phyloP scores from a whole-genome alignment of 1,140 invertebrate species.

The Drosophila serrata region DNA sequence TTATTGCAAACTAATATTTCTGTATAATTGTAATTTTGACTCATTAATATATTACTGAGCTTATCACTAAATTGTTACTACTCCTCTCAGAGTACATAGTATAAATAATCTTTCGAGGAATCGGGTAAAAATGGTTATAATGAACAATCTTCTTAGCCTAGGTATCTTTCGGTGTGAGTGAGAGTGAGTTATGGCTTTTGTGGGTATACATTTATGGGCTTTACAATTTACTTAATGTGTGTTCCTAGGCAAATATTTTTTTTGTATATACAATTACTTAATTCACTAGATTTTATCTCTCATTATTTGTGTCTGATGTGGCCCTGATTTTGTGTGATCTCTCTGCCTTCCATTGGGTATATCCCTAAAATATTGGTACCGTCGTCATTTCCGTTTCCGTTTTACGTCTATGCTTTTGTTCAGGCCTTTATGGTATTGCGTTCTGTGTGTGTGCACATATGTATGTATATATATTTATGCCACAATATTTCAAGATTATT shows the following conservation, averaged over 20 bases:
- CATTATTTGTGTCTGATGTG: constrained; percentile 10
- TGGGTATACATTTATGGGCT: constrained; percentile 5
- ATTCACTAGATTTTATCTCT: not conserved
- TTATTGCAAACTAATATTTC: not conserved
- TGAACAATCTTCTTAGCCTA: constrained; percentile 46
- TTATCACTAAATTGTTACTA: constrained; percentile 15
- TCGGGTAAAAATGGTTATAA: constrained; percentile 10
- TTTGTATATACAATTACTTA: constrained; percentile 44
- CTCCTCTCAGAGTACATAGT: not conserved
- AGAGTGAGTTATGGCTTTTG: constrained; percentile 31
- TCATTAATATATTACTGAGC: constrained; percentile 21
- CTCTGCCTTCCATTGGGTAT: not conserved
- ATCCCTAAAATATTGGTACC: constrained; percentile 11
- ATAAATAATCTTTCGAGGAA: constrained; percentile 3
- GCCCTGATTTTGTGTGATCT: constrained; percentile 14
- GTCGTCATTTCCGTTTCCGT: constrained; percentile 1
- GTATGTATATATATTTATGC: constrained; percentile 6
- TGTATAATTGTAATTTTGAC: constrained; percentile 25
- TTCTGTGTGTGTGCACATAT: constrained; percentile 10
- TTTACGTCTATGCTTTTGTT: constrained; percentile 16
- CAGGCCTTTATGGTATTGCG: constrained; percentile 46
- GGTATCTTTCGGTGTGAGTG: constrained; percentile 3
- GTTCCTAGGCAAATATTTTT: constrained; percentile 8
- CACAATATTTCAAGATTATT: constrained; percentile 34
- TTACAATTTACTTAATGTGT: constrained; percentile 3